phyloP scores from a whole-genome alignment of 2,888 invertebrate species.

The Catocala fraxini region DNA sequence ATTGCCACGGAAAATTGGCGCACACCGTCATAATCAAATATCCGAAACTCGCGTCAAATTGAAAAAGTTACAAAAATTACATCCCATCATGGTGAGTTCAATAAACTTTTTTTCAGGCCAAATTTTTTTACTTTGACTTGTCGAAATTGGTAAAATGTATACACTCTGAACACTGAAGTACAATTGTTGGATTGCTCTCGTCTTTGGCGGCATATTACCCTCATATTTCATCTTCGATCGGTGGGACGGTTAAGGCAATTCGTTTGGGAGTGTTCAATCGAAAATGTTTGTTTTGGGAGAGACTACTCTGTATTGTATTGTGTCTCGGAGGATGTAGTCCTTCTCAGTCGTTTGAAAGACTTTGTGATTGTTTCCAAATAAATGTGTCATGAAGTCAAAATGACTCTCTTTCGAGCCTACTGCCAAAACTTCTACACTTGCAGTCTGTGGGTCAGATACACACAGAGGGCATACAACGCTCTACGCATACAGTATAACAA shows the following conservation, averaged over 20 bases:
- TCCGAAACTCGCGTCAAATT: conserved; percentile 43
- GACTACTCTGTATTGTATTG: conserved; percentile 23
- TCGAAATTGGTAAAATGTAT: conserved; percentile 32
- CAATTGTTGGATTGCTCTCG: conserved; percentile 39
- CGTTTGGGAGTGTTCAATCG: conserved; percentile 39
- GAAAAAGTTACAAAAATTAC: conserved; percentile 47
- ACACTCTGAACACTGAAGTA: conserved; percentile 25
- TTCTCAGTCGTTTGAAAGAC: conserved; percentile 15
- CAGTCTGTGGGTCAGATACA: too few relatives aligned
- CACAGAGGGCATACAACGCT: too few relatives aligned
- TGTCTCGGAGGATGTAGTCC: conserved; percentile 15
- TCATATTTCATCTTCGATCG: conserved; percentile 48
- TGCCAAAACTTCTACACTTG: too few relatives aligned
- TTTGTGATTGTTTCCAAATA: background rate
- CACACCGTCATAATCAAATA: conserved; percentile 34
- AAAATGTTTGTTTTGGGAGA: conserved; percentile 39
- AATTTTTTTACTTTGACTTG: conserved; percentile 22
- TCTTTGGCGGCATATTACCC: conserved; percentile 42
- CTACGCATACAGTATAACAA: too few relatives aligned
- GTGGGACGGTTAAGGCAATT: conserved; percentile 37
- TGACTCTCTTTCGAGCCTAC: too few relatives aligned
- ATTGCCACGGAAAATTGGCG: conserved; percentile 20
- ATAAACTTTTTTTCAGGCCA: conserved; percentile 25
- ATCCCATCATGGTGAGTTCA: conserved; percentile 29
- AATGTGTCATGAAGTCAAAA: too few relatives aligned